Percentiles rank a stretch among this genome's conserved stretches.
phyloP scores from a whole-genome alignment of 1,140 invertebrate species.

The Oryzaephilus surinamensis region DNA sequence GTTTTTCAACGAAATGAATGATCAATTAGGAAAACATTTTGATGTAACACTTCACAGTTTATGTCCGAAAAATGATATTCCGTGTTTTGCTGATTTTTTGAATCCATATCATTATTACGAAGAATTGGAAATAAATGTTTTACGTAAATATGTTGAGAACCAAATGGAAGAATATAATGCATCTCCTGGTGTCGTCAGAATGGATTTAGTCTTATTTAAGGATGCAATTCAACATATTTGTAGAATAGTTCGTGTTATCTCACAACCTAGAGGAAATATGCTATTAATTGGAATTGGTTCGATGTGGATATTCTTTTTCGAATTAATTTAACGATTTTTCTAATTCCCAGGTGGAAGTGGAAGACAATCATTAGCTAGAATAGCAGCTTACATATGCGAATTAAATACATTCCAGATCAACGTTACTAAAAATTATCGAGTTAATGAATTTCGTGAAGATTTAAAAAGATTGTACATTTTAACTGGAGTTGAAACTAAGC shows the following conservation, averaged over 20 bases:
- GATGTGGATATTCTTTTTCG: conserved; percentile 47
- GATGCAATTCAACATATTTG: conserved; percentile 78
- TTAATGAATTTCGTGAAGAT: conserved; percentile 80
- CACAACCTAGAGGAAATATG: conserved; percentile 72
- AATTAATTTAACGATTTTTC: conserved; percentile 75
- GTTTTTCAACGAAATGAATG: conserved; percentile 47
- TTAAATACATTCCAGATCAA: conserved; percentile 76
- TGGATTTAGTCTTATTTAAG: conserved; percentile 83
- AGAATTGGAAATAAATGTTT: conserved; percentile 79
- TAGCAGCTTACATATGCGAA: conserved; percentile 64
- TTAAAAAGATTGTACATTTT: conserved; percentile 77
- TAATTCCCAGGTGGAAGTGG: conserved; percentile 77
- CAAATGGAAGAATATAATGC: conserved; percentile 72
- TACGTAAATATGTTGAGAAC: conserved; percentile 67
- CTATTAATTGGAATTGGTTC: conserved; percentile 72
- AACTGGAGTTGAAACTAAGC: conserved; percentile 59
- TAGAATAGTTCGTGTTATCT: conserved; percentile 69
- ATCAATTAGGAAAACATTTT: conserved; percentile 46
- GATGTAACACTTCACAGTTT: conserved; percentile 67
- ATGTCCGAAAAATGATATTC: conserved; percentile 63
- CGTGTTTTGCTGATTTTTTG: conserved; percentile 70
- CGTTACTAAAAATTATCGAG: conserved; percentile 73
- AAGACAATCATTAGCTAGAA: conserved; percentile 70
- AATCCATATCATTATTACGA: conserved; percentile 66
- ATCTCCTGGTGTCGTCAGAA: conserved; percentile 59